Conservation (phyloP, 2,113 vertebrate genomes). For the Paracanthobrama guichenoti region DNA sequence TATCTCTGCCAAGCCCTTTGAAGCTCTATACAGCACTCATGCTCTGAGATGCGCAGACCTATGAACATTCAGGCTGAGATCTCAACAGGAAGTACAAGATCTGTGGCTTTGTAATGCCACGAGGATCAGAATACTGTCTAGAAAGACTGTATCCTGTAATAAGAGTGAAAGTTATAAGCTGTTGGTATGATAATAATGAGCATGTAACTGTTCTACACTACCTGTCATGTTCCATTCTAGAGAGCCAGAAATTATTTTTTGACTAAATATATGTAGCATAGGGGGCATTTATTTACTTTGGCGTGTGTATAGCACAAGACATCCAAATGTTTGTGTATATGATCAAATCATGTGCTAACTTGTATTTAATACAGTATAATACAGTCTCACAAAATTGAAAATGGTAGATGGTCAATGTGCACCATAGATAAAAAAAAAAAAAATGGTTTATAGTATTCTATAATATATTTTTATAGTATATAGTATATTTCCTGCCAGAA, state of each 20-base stretch:
- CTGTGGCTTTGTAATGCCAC: background rate
- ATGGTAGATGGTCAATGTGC: background rate
- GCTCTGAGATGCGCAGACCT: slow-evolving; percentile 12
- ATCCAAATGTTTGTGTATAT: background rate
- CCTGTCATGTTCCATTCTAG: background rate
- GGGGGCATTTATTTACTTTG: background rate
- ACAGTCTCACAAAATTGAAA: background rate
- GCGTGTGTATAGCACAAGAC: background rate
- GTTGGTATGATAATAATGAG: slow-evolving; percentile 9
- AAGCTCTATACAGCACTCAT: slow-evolving; percentile 18
- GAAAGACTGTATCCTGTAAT: slow-evolving; percentile 17
- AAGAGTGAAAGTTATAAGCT: background rate
- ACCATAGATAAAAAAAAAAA: background rate
- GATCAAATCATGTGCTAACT: too few species aligned
- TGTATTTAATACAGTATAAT: too few species aligned
- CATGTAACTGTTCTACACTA: background rate
- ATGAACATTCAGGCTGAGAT: background rate
- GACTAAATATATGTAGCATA: background rate
- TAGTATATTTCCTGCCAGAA: too few species aligned
- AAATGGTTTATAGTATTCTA: too few species aligned
- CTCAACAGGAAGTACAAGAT: slow-evolving; percentile 4
- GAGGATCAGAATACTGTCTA: slow-evolving; percentile 21
- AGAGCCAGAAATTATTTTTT: background rate
- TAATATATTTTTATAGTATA: too few species aligned
- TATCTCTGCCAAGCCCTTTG: slow-evolving; percentile 24